These are phyloP conservation scores for Cnemophilus loriae DNA, from an alignment of 2,113 vertebrate species.

Conservation along the genomic window DNA sequence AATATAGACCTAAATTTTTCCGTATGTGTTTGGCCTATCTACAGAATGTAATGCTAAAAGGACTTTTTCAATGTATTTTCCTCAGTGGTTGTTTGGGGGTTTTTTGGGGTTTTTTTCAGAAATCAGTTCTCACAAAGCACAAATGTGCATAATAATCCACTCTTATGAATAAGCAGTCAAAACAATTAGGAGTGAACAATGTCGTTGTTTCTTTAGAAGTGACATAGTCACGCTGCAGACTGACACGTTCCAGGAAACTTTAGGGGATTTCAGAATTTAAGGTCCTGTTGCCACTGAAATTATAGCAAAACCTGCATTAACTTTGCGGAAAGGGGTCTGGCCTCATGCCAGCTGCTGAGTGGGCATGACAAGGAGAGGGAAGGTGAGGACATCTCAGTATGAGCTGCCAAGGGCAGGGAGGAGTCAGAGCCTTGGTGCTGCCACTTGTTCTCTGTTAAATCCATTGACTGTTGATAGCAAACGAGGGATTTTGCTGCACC, in stretches of 20 bases:
- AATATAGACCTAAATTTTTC: not conserved
- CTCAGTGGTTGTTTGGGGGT: not conserved
- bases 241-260: not conserved
- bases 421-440: not conserved
- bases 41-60: not conserved
- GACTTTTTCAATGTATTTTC: not conserved
- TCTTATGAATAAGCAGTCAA: not conserved
- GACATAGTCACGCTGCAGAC: not conserved
- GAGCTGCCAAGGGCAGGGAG: not conserved
- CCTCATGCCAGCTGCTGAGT: not conserved
- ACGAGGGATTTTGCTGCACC: not conserved
- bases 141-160: not conserved
- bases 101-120: not conserved
- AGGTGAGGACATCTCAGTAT: accelerated
- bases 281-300: not conserved
- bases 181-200: not conserved
- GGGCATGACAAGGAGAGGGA: not conserved
- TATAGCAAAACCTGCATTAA: not conserved
- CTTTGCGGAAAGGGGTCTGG: not conserved
- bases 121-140: not conserved
- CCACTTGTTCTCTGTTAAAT: not conserved
- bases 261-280: not conserved
- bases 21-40: not conserved
- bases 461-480: not conserved
- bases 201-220: not conserved